phyloP scores from a whole-genome alignment of 2,113 vertebrate species.

The Pagrus major region DNA sequence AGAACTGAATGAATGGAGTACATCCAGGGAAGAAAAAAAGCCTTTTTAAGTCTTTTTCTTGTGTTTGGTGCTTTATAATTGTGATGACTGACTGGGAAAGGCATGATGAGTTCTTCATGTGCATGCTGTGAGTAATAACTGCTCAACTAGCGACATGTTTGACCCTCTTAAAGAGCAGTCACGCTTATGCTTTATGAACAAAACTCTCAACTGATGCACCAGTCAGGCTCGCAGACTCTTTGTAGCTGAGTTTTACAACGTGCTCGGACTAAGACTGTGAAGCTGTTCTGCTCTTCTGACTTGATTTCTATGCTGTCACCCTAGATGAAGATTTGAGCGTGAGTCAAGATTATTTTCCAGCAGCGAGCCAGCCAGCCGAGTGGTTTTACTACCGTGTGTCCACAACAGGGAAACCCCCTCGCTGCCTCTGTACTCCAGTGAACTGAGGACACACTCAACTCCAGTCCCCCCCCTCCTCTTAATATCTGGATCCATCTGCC shows the following conservation, averaged over 20 bases:
- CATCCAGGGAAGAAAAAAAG: background rate
- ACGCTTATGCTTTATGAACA: background rate
- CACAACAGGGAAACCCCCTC: slow-evolving; percentile 40
- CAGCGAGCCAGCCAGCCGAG: slow-evolving; percentile 37
- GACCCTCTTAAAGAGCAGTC: background rate
- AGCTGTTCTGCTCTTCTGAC: background rate
- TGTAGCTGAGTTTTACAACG: slow-evolving; percentile 1
- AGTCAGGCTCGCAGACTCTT: background rate
- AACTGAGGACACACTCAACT: slow-evolving; percentile 25
- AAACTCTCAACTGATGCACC: slow-evolving; percentile 12
- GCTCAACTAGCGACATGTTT: too few relatives aligned
- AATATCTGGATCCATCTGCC: slow-evolving; percentile 30
- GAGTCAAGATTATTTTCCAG: slow-evolving; percentile 47
- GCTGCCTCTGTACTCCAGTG: slow-evolving; percentile 5
- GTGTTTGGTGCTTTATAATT: background rate
- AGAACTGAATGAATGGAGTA: slow-evolving; percentile 6
- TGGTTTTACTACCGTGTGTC: slow-evolving; percentile 35
- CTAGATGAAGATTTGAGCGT: slow-evolving; percentile 27
- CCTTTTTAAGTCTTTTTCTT: background rate
- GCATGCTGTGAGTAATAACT: background rate
- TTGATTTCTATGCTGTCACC: slow-evolving; percentile 13
- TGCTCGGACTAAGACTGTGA: background rate
- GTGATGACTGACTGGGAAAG: background rate
- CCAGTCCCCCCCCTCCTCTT: background rate
- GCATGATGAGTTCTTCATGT: background rate